A percentile compares a stretch with the other conserved stretches of the same genome.
Evolutionary conservation across 2,888 invertebrate genomes (phyloP).

Genomic region (Chrysolina haemoptera): DNA sequence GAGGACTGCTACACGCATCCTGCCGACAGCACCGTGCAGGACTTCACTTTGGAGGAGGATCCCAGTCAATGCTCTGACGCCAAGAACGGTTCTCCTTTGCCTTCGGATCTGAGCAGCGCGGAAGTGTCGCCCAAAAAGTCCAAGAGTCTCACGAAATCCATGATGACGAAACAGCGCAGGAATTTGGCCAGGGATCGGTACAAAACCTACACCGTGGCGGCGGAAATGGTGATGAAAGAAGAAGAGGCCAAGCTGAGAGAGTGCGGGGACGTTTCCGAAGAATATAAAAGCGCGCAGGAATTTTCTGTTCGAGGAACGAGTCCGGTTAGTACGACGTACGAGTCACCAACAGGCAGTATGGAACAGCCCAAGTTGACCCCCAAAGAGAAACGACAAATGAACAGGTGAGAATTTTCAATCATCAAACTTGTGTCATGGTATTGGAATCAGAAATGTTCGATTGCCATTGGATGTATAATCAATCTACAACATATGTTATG

Average conservation of each 20-base stretch:
- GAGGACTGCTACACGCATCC: conserved; percentile 72
- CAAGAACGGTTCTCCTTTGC: conserved; percentile 76
- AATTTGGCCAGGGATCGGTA: conserved; percentile 84
- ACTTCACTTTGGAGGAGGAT: conserved; percentile 61
- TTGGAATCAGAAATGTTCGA: no score
- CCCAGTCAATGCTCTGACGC: conserved; percentile 70
- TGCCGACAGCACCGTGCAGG: conserved; percentile 66
- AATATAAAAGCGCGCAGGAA: conserved; percentile 52
- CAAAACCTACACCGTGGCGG: conserved; percentile 86
- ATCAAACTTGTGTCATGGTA: no score
- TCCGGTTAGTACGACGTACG: conserved; percentile 43
- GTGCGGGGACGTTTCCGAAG: conserved; percentile 49
- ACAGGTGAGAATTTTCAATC: conserved; percentile 65
- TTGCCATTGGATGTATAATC: neutral
- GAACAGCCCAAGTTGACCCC: conserved; percentile 71
- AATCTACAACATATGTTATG: no score
- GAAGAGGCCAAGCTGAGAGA: conserved; percentile 62
- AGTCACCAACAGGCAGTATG: conserved; percentile 48
- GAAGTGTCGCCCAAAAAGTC: conserved; percentile 83
- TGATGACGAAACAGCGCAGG: conserved; percentile 86
- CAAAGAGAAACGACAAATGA: conserved; percentile 78
- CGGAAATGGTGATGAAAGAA: conserved; percentile 72
- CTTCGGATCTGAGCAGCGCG: conserved; percentile 81
- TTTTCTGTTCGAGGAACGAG: conserved; percentile 7
- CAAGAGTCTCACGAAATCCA: conserved; percentile 66